phyloP scores from a whole-genome alignment of 2,888 invertebrate genomes.

The Phyllotreta cruciferae region DNA sequence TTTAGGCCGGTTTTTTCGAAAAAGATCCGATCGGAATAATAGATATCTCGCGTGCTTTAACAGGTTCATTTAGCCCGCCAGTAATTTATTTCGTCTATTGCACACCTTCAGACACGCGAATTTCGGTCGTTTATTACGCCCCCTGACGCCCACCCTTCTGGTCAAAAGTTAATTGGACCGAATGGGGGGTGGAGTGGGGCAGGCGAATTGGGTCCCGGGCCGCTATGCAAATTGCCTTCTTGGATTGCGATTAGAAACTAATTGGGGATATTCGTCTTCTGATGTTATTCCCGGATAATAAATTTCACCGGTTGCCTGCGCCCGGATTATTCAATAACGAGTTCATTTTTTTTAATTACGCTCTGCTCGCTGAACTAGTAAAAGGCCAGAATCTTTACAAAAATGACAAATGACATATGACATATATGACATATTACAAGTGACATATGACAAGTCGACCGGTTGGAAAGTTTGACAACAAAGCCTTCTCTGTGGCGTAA shows the following conservation, averaged over 20 bases:
- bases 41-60: conserved; percentile 35
- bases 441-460: too few relatives aligned
- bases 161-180: conserved; percentile 30
- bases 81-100: conserved; percentile 34
- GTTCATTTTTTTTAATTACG: too few relatives aligned
- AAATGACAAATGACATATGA: too few relatives aligned
- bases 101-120: conserved; percentile 31
- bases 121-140: conserved; percentile 29
- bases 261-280: too few relatives aligned
- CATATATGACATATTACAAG: too few relatives aligned
- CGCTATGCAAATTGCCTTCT: conserved; percentile 1
- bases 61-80: conserved; percentile 29
- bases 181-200: conserved; percentile 3
- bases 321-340: too few relatives aligned
- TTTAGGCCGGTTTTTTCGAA: conserved; percentile 23
- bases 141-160: conserved; percentile 28
- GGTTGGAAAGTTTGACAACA: too few relatives aligned
- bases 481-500: too few relatives aligned
- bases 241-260: background rate
- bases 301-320: too few relatives aligned
- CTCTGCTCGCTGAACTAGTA: too few relatives aligned
- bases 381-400: background rate
- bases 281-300: too few relatives aligned
- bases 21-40: conserved; percentile 27
- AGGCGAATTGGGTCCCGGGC: background rate